Conservation (phyloP, 1,140 invertebrate genomes). For the Condylostylus longicornis region DNA sequence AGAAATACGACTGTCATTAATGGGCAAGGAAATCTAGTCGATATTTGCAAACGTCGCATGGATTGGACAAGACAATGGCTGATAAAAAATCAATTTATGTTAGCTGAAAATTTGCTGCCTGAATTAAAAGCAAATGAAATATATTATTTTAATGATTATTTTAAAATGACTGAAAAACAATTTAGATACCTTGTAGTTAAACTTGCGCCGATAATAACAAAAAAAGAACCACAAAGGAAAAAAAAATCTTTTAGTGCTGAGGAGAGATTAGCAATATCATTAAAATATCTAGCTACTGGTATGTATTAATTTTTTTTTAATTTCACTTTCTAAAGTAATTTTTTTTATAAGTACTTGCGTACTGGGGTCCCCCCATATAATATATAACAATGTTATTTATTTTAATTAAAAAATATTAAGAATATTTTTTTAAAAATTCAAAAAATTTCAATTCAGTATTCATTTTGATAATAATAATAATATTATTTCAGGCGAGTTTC, state of each 20-base stretch:
- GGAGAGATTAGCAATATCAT: slow-evolving; percentile 28
- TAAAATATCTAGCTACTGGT: slow-evolving; percentile 32
- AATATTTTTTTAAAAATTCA: neutral
- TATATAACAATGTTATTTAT: neutral
- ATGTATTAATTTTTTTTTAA: slow-evolving; percentile 1
- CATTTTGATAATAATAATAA: neutral
- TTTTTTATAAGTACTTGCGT: neutral
- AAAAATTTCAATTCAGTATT: neutral
- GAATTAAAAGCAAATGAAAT: slow-evolving; percentile 27
- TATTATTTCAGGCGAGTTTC: slow-evolving; percentile 22
- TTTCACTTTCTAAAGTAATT: neutral
- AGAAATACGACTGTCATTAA: too few relatives aligned
- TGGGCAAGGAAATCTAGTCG: too few relatives aligned
- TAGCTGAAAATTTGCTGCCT: slow-evolving; percentile 25
- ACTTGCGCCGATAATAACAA: slow-evolving; percentile 25
- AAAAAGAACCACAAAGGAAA: slow-evolving; percentile 27
- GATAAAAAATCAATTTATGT: slow-evolving; percentile 26
- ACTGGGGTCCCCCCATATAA: neutral
- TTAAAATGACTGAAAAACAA: slow-evolving; percentile 28
- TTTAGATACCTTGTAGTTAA: slow-evolving; percentile 26
- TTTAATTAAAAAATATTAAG: neutral
- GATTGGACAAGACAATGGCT: slow-evolving; percentile 31
- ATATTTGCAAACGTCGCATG: slow-evolving; percentile 18
- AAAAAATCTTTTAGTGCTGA: slow-evolving; percentile 29
- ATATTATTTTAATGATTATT: slow-evolving; percentile 30